A percentile compares a stretch with the other conserved stretches of the same genome.
Conservation (phyloP, 2,113 vertebrate genomes). For the Chaetorhynchus papuensis region DNA sequence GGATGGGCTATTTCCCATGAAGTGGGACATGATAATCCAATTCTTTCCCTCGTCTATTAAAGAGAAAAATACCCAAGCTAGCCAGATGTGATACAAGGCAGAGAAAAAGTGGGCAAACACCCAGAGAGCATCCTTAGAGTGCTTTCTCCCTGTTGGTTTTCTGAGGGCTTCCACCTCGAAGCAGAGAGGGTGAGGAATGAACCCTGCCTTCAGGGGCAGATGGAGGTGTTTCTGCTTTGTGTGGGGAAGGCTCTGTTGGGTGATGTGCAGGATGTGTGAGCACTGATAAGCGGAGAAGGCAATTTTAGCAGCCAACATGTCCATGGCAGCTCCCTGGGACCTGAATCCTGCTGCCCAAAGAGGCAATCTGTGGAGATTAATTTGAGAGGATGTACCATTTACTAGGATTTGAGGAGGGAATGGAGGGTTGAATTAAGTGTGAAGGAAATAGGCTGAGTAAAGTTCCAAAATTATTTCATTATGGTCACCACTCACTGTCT, state of each 20-base stretch:
- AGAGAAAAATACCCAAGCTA: not conserved
- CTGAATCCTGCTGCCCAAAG: not conserved
- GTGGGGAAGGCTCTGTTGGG: not conserved
- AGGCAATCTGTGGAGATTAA: not conserved
- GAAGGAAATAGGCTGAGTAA: not conserved
- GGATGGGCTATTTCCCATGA: not conserved
- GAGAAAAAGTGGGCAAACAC: not conserved
- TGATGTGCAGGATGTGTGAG: not conserved
- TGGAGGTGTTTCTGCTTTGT: not conserved
- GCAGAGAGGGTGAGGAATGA: not conserved
- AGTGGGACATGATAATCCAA: not conserved
- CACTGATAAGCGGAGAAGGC: not conserved
- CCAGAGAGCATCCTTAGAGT: not conserved
- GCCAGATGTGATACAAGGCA: not conserved
- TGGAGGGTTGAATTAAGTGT: not conserved
- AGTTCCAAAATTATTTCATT: not conserved
- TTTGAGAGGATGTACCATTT: not conserved
- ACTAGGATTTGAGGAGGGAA: not conserved
- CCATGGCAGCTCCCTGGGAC: not conserved
- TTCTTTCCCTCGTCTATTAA: not conserved
- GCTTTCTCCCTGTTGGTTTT: not conserved
- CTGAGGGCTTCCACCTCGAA: accelerated
- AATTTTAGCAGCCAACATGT: accelerated
- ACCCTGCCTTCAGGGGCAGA: not conserved
- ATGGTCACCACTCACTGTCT: not conserved